Evolutionary conservation across 2,797 vertebrate genomes (phyloP).

Genomic region (Craterocephalus amniculus): DNA sequence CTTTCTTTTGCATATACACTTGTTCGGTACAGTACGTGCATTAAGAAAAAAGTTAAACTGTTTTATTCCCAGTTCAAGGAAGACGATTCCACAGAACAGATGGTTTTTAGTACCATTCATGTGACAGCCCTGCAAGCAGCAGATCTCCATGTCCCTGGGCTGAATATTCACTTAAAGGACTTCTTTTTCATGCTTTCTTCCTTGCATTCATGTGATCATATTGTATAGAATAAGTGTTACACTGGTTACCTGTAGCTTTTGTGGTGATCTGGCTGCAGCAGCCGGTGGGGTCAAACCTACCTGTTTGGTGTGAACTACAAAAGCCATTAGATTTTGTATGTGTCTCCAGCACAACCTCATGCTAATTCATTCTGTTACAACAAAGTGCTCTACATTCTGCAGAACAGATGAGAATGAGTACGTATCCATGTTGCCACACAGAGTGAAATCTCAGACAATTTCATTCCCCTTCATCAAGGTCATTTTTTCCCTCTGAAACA

Average conservation of each 20-base stretch:
- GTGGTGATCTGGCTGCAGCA: constrained; percentile 8
- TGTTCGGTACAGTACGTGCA: constrained; percentile 22
- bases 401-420: too few relatives aligned
- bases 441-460: too few relatives aligned
- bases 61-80: constrained; percentile 54
- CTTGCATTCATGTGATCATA: constrained; percentile 54
- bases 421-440: too few relatives aligned
- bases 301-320: constrained; percentile 1
- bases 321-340: neutral
- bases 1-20: neutral
- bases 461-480: too few relatives aligned
- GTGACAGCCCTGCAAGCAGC: constrained; percentile 46
- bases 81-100: constrained; percentile 28
- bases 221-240: constrained; percentile 12
- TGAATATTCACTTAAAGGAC: constrained; percentile 50
- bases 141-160: constrained; percentile 44
- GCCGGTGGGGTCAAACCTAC: constrained; percentile 1
- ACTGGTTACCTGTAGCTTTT: constrained; percentile 34
- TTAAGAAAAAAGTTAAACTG: constrained; percentile 30
- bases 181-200: constrained; percentile 36
- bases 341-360: neutral
- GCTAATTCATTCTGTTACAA: neutral
- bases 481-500: too few relatives aligned
- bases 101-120: constrained; percentile 43
- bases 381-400: neutral